These are phyloP conservation scores for Galleria mellonella DNA, from an alignment of 1,140 invertebrate genomes.

Conservation along the genomic window DNA sequence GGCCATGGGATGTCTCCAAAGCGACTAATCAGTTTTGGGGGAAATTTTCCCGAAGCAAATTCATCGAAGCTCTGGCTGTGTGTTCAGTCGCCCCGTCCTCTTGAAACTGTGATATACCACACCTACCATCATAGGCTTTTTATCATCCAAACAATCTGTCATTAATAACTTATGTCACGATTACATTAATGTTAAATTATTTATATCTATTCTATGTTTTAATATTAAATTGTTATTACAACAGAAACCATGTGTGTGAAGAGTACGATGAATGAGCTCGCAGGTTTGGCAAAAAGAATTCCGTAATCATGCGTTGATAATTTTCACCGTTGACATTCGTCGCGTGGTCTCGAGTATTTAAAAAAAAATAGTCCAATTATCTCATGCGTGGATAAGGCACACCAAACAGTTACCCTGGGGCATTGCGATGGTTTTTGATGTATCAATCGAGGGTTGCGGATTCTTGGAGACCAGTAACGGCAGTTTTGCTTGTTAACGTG, in stretches of 20 bases:
- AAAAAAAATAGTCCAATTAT: constrained; percentile 24
- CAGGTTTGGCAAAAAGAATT: constrained; percentile 14
- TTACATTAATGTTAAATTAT: too few relatives aligned
- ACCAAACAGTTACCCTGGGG: too few relatives aligned
- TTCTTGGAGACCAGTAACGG: constrained; percentile 22
- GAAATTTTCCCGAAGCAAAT: constrained; percentile 4
- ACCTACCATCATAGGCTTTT: too few relatives aligned
- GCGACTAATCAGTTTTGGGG: background rate
- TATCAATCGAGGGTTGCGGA: constrained; percentile 25
- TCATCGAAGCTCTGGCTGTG: constrained; percentile 8
- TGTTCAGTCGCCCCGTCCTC: constrained; percentile 3
- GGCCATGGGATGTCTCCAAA: constrained; percentile 10
- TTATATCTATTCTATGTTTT: constrained; percentile 12
- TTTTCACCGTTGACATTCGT: constrained; percentile 11
- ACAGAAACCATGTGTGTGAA: constrained; percentile 12
- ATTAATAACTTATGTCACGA: too few relatives aligned
- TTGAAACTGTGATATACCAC: constrained; percentile 5
- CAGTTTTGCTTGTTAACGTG: constrained; percentile 53
- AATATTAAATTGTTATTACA: too few relatives aligned
- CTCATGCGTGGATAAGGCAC: background rate
- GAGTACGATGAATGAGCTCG: background rate
- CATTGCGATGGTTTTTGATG: constrained; percentile 17
- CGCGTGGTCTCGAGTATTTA: constrained; percentile 1
- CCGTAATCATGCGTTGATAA: constrained; percentile 14
- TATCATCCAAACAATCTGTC: too few relatives aligned